These are phyloP conservation scores for Sorex fumeus DNA, from an alignment of 2,113 vertebrate genomes.

Conservation along the genomic window DNA sequence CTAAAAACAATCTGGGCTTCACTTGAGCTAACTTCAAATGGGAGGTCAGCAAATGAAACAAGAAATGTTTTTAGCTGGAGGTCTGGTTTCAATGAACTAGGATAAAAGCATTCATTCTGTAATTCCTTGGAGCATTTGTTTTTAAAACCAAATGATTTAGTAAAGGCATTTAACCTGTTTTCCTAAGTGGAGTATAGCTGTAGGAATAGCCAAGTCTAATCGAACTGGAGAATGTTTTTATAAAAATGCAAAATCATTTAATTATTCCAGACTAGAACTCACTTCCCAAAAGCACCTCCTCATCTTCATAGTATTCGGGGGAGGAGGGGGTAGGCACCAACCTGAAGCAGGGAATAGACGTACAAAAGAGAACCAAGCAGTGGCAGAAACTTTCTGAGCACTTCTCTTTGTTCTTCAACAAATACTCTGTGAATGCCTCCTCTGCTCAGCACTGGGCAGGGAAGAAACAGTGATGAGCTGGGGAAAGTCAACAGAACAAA, in stretches of 20 bases:
- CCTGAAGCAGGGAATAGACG: neutral
- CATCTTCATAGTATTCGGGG: neutral
- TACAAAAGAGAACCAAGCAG: neutral
- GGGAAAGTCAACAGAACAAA: neutral
- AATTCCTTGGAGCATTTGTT: conserved; percentile 62
- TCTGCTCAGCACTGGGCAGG: neutral
- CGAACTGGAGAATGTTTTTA: neutral
- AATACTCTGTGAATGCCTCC: neutral
- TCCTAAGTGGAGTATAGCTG: conserved; percentile 51
- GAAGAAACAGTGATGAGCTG: neutral
- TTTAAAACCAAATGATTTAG: conserved; percentile 61
- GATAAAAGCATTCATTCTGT: conserved; percentile 59
- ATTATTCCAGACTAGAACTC: conserved; percentile 4
- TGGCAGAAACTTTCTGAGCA: neutral
- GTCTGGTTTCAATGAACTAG: conserved; percentile 59
- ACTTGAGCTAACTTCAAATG: conserved; percentile 70
- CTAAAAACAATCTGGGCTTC: conserved; percentile 61
- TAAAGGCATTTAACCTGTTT: conserved; percentile 63
- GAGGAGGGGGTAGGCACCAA: neutral
- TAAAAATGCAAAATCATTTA: conserved; percentile 12
- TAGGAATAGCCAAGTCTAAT: conserved; percentile 63
- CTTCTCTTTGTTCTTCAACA: neutral
- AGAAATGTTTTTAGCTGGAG: conserved; percentile 65
- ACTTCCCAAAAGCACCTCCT: neutral
- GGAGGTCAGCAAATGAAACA: conserved; percentile 63